Conservation (phyloP, 53 echinoderm and acorn worm genomes). For the Henricia sp. region DNA sequence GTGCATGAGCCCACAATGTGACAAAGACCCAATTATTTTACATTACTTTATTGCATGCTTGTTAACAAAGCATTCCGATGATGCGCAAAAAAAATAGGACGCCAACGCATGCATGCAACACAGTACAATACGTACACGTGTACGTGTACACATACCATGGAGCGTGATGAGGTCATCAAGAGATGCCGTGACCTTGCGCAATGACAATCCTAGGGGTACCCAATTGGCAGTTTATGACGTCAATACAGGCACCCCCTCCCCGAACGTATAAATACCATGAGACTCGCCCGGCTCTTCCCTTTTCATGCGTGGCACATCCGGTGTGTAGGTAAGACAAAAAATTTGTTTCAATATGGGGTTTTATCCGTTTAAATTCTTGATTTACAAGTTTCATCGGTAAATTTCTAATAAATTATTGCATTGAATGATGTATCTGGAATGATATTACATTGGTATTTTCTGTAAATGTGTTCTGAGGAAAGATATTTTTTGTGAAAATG, state of each 20-base stretch:
- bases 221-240: slow-evolving; percentile 45
- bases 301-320: slow-evolving; percentile 71
- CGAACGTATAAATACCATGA: slow-evolving; percentile 52
- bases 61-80: no score
- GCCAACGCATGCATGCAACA: no score
- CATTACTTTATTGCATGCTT: no score
- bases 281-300: slow-evolving; percentile 56
- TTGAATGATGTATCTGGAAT: neutral
- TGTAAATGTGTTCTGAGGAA: neutral
- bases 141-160: no score
- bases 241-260: slow-evolving; percentile 55
- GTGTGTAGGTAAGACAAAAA: neutral
- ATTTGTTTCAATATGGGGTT: neutral
- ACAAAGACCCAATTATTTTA: no score
- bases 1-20: no score
- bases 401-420: neutral
- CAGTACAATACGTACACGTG: no score
- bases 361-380: slow-evolving; percentile 9
- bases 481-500: slow-evolving; percentile 24
- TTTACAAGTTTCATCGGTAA: neutral
- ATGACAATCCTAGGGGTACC: slow-evolving; percentile 43
- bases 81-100: no score
- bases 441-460: neutral
- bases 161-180: no score
- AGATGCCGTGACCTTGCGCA: no score